Evolutionary conservation across 2,888 invertebrate genomes (phyloP), one percentile per base, ranked within the genome.

Genomic region (Patella caerulea): DNA sequence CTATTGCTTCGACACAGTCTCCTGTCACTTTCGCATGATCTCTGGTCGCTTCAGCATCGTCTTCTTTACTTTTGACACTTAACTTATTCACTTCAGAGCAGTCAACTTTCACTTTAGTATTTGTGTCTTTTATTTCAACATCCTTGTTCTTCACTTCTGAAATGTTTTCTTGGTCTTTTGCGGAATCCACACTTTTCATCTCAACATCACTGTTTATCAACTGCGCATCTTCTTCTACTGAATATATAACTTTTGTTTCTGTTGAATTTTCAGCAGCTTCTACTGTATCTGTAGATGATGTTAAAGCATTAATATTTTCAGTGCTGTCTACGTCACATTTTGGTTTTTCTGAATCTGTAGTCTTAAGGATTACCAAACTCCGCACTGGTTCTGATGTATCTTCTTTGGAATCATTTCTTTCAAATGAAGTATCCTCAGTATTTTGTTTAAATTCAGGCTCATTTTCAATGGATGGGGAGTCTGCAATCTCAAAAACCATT

Each of bases 231-330:
- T 54, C 17, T 15, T 24, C 19, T 17, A 4, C 19, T 52, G 17
- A 17, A 9, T 7, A 15, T 3, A 17, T 15, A 4, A 59, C 4
- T 73, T 73, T 59, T 19, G 59, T 56, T n/a, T 75, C 75, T 69
- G 52, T 45, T 9, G 55, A 17, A 55, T 53, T 55, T 29, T 74
- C 78, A 9, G 53, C 74, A 3, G 59, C 74, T 55, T 71, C 56
- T n/a, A 78, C 24, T 54, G 73, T 65, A 59, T 74, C 52, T 14
- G 34, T 71, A 52, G 65, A n/a, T 1, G 19, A 24, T 24, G 19
- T 65, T 65, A 19, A n/a, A 19, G 65, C 19, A 65, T 19, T 19
- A 19, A n/a, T 65, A n/a, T 19, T 19, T 19, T 65, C 65, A 19
- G 65, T 65, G n/a, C 65, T 24, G 65, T 65, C 65, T 19, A 65